phyloP scores from a whole-genome alignment of 64 coral and sea anemone genomes.

The Anthopleura sola region DNA sequence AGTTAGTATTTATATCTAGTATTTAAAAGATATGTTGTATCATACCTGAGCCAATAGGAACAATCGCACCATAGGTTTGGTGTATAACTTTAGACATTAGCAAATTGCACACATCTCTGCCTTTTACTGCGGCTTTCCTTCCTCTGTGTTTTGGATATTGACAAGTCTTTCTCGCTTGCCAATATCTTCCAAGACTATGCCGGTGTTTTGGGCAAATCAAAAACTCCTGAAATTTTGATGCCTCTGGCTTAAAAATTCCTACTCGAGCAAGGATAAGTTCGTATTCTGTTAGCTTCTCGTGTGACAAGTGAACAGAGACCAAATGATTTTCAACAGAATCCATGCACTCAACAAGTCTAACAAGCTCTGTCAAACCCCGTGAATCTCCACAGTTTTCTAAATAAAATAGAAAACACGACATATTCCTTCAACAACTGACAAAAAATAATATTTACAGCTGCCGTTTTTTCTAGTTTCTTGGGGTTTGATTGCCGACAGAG shows the following conservation, averaged over 20 bases:
- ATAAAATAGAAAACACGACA: constrained; percentile 16
- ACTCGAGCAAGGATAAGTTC: neutral
- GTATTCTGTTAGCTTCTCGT: constrained; percentile 14
- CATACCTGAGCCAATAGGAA: constrained; percentile 26
- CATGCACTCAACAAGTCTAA: neutral
- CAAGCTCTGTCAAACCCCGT: constrained; percentile 4
- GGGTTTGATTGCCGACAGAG: neutral
- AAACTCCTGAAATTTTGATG: constrained; percentile 16
- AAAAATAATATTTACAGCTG: neutral
- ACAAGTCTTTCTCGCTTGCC: constrained; percentile 42
- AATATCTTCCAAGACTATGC: constrained; percentile 40
- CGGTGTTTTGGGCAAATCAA: constrained; percentile 44
- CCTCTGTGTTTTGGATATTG: constrained; percentile 49
- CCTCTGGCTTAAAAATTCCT: neutral
- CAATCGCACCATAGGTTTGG: neutral
- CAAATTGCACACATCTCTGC: constrained; percentile 27
- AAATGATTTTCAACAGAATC: constrained; percentile 11
- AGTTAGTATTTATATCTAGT: too few relatives aligned
- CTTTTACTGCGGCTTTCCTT: constrained; percentile 32
- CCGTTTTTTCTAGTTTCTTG: neutral
- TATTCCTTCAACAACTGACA: neutral
- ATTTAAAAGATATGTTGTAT: too few relatives aligned
- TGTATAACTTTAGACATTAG: constrained; percentile 28
- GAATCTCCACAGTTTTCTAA: constrained; percentile 18
- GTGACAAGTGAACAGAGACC: neutral